A percentile compares a stretch with the other conserved stretches of the same genome.
Evolutionary conservation across 2,888 invertebrate genomes (phyloP).

Genomic region (Conomelus anceps): DNA sequence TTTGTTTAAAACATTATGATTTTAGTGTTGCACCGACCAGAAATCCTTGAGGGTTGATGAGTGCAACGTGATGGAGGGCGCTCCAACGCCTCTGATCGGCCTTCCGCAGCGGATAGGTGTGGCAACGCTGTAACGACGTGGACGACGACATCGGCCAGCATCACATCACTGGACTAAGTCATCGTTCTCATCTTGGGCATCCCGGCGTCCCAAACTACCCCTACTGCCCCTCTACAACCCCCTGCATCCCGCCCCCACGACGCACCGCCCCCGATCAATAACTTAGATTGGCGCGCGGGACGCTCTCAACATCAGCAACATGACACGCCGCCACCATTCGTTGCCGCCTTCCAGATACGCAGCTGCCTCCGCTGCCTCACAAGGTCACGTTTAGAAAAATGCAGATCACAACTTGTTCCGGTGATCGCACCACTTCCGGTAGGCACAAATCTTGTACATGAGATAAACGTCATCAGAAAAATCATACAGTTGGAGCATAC

Average conservation of each 20-base stretch:
- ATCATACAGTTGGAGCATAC: too few relatives aligned
- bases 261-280: neutral
- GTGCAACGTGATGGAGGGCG: slow-evolving; percentile 14
- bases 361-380: neutral
- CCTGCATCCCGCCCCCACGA: neutral
- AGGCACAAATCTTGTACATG: too few relatives aligned
- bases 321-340: too few relatives aligned
- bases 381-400: too few relatives aligned
- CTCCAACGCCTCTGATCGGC: slow-evolving; percentile 22
- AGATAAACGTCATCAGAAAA: too few relatives aligned
- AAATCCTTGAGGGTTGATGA: slow-evolving; percentile 21
- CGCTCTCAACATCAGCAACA: too few relatives aligned
- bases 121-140: slow-evolving; percentile 14
- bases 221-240: neutral
- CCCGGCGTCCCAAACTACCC: neutral
- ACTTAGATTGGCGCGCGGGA: neutral
- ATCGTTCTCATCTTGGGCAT: neutral
- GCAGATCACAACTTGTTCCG: too few relatives aligned
- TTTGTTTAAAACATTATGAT: too few relatives aligned
- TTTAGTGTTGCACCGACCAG: slow-evolving; percentile 23
- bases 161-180: slow-evolving; percentile 5
- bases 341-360: neutral
- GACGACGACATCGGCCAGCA: slow-evolving; percentile 4
- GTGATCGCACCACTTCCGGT: too few relatives aligned
- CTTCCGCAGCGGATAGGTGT: slow-evolving; percentile 30